Evolutionary conservation across 2,797 vertebrate species (phyloP), one percentile per base, ranked within the genome.

Genomic region (Sitta carolinensis): DNA sequence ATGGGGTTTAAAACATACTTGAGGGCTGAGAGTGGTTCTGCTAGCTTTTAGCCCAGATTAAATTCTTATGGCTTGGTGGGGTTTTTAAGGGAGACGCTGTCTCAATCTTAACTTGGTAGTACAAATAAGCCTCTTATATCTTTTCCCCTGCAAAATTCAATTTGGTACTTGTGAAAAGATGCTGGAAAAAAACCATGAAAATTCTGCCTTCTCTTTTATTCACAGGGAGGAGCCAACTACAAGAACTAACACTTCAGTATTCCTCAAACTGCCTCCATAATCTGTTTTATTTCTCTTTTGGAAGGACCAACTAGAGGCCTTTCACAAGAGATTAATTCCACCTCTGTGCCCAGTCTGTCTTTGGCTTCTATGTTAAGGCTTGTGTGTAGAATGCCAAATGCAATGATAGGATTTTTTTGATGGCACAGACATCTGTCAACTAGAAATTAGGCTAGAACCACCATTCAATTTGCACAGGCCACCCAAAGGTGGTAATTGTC

Each of bases 301-400:
- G 73, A 95, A 92, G 36, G 61, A 36, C 64, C n/a, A 61, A 32
- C 62, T 76, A 68, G 40, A 83, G 47, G 42, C n/a, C 74, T 91
- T 95, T 94, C 84, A 58, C 34, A 76, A 69, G 58, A 89, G 81
- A 95, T 92, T 91, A 92, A 92, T 97, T 96, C 91, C 69, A 87
- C 70, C 83, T 93, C 84, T 90, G 66, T 91, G 76, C 66, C 76
- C 76, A 86, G 63, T 57, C 68, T 91, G 82, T 89, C 81, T 92
- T 85, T 92, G 89, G 54, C 67, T 76, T 93, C 76, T 84, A 5
- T 1, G 1, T 16, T 69, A 59, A 91, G 48, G 55, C 38, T 86
- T 92, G 29, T 62, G 63, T 84, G 79, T 91, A 86, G 90, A 94
- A 92, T 92, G 89, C 79, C 90, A 96, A 86, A 90, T 42, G 64